Base-by-base conservation (phyloP, 2,113 vertebrate species). In the Seriola aureovittata region DNA sequence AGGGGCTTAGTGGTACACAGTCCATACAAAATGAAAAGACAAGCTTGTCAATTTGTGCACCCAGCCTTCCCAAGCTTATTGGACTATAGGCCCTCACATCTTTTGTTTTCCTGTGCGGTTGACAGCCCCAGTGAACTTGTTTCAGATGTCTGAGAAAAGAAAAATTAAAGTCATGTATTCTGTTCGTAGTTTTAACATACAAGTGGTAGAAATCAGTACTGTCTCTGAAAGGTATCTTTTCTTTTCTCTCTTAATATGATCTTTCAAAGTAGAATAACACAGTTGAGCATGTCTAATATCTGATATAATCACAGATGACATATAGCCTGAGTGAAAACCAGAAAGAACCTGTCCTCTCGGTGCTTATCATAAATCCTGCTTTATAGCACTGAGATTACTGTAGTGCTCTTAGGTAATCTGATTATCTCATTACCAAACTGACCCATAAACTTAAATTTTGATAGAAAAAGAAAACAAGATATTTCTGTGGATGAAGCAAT, bases 221-320 rank as follows among this genome's bases (percentile, higher is more conserved):
- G 17, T 29, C 12, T 55, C 17, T 69, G 6, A 32, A 46, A 68
- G 17, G 46, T 8, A 55, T 16, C 0, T 9, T 14, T 21, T 29
- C 16, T 75, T 12, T 42, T 50, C n/a, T 52, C 2, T 23, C 17
- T 29, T 52, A 60, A 42, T 25, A 2, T 19, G 11, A 13, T 40
- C 1, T 25, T 58, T 36, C 32, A 9, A 13, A 68, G 14, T 7
- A 46, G 40, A 78, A 69, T 48, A 52, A 44, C 70, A 44, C 25
- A 38, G 11, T 25, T 40, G 17, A 75, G 65, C 48, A 32, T 58
- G 40, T 44, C 67, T 80, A 13, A 62, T 57, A 46, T 77, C 40
- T 66, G 48, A 79, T 59, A 46, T 58, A 63, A 72, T 81, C 25
- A 32, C 25, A 73, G 10, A 72, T 72, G 58, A 38, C 14, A 71